These are phyloP conservation scores for Tethya wilhelma DNA, from an alignment of 37 sponge, comb jelly and placozoan genomes.

Conservation along the genomic window DNA sequence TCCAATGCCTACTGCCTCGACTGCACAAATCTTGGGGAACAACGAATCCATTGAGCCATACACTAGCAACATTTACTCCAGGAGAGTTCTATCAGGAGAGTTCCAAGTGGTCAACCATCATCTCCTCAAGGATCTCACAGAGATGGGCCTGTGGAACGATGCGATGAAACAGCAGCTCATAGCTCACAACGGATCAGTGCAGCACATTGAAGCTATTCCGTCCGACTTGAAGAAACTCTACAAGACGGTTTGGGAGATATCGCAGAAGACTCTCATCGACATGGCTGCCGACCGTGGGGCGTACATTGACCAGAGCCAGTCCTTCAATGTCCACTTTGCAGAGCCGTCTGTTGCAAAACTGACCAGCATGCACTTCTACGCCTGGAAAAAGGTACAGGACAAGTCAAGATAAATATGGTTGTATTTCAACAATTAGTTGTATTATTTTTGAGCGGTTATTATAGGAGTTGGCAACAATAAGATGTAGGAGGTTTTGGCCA, in stretches of 20 bases:
- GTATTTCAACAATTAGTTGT: too few relatives aligned
- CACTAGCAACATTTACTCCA: conserved; percentile 96
- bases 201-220: conserved; percentile 90
- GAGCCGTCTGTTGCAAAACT: conserved; percentile 97
- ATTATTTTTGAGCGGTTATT: too few relatives aligned
- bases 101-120: conserved; percentile 95
- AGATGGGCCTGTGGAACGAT: conserved; percentile 88
- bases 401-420: too few relatives aligned
- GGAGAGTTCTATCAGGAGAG: conserved; percentile 95
- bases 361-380: conserved; percentile 99
- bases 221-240: conserved; percentile 91
- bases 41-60: conserved; percentile 99
- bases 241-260: conserved; percentile 98
- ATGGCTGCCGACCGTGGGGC: conserved; percentile 98
- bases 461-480: too few relatives aligned
- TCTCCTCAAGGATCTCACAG: conserved; percentile 92
- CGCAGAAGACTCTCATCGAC: conserved; percentile 94
- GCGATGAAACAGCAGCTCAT: conserved; percentile 94
- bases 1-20: conserved; percentile 99
- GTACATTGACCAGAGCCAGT: conserved; percentile 97
- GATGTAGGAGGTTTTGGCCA: neutral
- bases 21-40: conserved; percentile 99
- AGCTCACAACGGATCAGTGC: conserved; percentile 96
- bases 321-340: conserved; percentile 95
- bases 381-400: conserved; percentile 92